phyloP scores from a whole-genome alignment of 2,113 vertebrate species.

The Pelodiscus sinensis region DNA sequence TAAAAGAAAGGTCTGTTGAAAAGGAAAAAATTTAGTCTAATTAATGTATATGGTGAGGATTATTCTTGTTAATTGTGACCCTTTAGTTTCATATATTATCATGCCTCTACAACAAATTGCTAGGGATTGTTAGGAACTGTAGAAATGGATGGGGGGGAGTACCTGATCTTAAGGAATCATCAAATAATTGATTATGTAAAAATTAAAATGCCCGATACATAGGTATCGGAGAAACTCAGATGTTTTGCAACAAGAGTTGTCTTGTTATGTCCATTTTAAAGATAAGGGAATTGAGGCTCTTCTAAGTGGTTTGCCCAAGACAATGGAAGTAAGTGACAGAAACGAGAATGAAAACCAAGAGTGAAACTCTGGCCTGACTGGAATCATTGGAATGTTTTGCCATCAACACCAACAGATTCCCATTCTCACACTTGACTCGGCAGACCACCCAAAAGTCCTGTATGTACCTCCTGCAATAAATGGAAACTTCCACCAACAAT shows the following conservation, averaged over 20 bases:
- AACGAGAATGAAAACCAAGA: neutral
- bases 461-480: neutral
- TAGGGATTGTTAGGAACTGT: constrained; percentile 14
- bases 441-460: neutral
- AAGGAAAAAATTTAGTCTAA: constrained; percentile 38
- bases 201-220: neutral
- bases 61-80: constrained; percentile 28
- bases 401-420: neutral
- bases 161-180: neutral
- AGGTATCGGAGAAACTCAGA: neutral
- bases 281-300: neutral
- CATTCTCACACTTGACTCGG: neutral
- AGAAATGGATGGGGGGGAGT: neutral
- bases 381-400: neutral
- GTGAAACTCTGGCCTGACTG: neutral
- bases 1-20: constrained; percentile 7
- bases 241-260: neutral
- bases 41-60: neutral
- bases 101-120: constrained; percentile 4
- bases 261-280: neutral
- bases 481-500: neutral
- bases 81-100: neutral
- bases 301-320: neutral
- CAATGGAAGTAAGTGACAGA: neutral
- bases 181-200: neutral